Conservation (phyloP, 2,888 invertebrate genomes). For the Caenorhabditis zanzibari region DNA sequence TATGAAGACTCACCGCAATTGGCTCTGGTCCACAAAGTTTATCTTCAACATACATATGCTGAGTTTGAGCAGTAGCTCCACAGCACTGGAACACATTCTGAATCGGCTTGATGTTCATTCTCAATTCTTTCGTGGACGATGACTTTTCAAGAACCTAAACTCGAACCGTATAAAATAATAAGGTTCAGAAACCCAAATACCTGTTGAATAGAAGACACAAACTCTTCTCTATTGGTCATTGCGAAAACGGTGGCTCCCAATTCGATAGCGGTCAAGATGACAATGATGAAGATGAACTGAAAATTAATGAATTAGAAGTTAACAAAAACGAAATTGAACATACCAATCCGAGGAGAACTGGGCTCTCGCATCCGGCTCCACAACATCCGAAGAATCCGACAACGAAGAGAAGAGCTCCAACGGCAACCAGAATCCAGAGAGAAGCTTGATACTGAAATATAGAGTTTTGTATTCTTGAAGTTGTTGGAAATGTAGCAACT, state of each 20-base stretch:
- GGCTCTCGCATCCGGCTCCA: constrained; percentile 81
- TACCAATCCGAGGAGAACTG: constrained; percentile 78
- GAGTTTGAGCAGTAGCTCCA: constrained; percentile 79
- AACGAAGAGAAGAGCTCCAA: constrained; percentile 80
- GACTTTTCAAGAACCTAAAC: constrained; percentile 72
- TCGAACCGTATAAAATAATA: background rate
- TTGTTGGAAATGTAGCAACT: too few species aligned
- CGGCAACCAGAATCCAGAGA: constrained; percentile 81
- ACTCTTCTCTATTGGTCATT: constrained; percentile 75
- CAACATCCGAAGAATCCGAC: constrained; percentile 83
- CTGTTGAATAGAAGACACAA: constrained; percentile 75
- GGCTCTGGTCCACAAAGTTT: constrained; percentile 66
- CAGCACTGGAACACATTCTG: constrained; percentile 80
- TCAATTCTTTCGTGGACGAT: constrained; percentile 62
- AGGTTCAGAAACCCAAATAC: background rate
- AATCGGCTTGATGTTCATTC: constrained; percentile 79
- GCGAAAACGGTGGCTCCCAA: constrained; percentile 78
- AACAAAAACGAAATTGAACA: background rate
- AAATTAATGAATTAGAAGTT: background rate
- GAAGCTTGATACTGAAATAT: constrained; percentile 81
- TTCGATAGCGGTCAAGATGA: constrained; percentile 78
- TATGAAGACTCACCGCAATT: constrained; percentile 23
- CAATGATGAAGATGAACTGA: constrained; percentile 80
- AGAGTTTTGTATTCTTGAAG: too few species aligned
- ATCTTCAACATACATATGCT: constrained; percentile 68